Evolutionary conservation across 2,888 invertebrate genomes (phyloP).

Genomic region (Zootermopsis nevadensis): DNA sequence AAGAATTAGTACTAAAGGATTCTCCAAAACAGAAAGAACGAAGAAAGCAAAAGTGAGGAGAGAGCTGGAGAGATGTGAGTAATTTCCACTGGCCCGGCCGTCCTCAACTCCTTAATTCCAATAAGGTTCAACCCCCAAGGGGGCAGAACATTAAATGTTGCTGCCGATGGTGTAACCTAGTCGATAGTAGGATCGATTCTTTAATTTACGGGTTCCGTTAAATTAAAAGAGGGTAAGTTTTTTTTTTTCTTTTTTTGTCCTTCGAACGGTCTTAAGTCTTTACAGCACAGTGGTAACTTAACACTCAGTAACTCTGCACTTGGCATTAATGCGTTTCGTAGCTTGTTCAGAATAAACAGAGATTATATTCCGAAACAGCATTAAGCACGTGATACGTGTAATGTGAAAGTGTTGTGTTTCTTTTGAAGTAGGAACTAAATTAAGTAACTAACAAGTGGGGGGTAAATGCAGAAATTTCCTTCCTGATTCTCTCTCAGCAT

Average conservation of each 20-base stretch:
- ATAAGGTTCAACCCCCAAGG: conserved; percentile 30
- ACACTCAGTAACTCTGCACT: no score
- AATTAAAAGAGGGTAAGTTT: conserved; percentile 62
- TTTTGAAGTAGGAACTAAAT: no score
- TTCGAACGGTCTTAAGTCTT: no score
- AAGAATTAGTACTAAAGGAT: conserved; percentile 37
- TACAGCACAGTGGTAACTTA: no score
- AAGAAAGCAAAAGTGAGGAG: neutral
- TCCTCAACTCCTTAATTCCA: conserved; percentile 41
- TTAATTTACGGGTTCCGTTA: conserved; percentile 63
- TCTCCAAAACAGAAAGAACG: neutral
- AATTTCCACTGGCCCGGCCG: neutral
- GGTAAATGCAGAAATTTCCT: no score
- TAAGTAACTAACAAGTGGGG: no score
- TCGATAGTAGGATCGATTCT: conserved; percentile 61
- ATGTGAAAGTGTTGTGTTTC: no score
- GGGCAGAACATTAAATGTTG: conserved; percentile 42
- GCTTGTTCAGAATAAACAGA: no score
- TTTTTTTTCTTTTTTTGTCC: neutral
- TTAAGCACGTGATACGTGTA: no score
- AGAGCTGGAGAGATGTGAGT: neutral
- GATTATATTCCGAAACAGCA: no score
- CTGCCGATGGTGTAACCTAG: conserved; percentile 43
- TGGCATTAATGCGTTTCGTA: no score
- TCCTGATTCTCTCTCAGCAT: no score